Conservation (phyloP, 2,888 invertebrate genomes). For the Synergus japonicus region DNA sequence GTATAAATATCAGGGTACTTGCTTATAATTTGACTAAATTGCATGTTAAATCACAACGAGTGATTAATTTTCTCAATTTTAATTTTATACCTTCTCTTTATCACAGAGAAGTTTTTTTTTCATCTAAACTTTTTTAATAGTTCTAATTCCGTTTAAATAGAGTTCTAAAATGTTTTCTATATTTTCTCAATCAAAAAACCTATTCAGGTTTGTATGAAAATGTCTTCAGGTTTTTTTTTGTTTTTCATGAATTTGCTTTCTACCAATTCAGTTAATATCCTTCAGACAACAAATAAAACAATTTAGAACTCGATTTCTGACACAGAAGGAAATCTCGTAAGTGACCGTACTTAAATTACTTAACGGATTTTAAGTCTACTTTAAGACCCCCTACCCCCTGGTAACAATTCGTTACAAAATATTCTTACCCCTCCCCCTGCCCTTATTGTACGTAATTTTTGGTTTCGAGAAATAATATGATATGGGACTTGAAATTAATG, state of each 20-base stretch:
- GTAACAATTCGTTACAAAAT: too few species aligned
- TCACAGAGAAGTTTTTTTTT: not conserved
- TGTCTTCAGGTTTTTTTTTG: not conserved
- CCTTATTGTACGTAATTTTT: too few species aligned
- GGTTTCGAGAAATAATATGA: too few species aligned
- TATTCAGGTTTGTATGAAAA: too few species aligned
- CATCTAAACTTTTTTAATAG: not conserved
- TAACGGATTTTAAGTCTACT: too few species aligned
- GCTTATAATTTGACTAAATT: constrained; percentile 22
- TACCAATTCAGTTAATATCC: not conserved
- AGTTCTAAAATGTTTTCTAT: not conserved
- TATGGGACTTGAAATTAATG: too few species aligned
- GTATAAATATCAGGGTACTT: constrained; percentile 13
- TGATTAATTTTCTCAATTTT: not conserved
- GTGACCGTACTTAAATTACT: too few species aligned
- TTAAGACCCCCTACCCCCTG: too few species aligned
- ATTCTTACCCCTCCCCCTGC: too few species aligned
- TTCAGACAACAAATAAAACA: not conserved
- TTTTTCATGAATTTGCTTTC: not conserved
- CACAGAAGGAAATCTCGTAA: not conserved
- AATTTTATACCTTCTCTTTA: constrained; percentile 2
- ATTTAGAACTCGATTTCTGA: not conserved
- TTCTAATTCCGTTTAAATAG: not conserved
- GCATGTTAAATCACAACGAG: not conserved
- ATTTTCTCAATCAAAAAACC: too few species aligned